Percentiles rank a stretch among this genome's conserved stretches.
phyloP scores from a whole-genome alignment of 2,797 vertebrate genomes.

The Picus viridis region DNA sequence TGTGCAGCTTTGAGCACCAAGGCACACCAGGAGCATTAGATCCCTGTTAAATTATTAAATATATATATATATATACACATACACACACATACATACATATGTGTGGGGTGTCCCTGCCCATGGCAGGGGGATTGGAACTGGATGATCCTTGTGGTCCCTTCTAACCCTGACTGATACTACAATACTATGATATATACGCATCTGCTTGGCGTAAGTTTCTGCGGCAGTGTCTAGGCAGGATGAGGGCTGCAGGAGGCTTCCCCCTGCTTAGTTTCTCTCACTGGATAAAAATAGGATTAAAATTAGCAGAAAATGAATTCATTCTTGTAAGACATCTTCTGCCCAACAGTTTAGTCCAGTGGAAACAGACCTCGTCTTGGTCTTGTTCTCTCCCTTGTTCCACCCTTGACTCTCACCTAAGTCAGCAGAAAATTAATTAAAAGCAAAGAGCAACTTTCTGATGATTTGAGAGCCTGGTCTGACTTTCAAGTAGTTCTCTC shows the following conservation, averaged over 20 bases:
- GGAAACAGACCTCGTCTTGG: neutral
- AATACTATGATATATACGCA: neutral
- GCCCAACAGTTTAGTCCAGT: neutral
- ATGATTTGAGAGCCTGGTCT: neutral
- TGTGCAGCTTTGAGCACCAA: neutral
- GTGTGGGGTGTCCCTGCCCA: no score
- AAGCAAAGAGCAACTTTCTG: rapidly evolving
- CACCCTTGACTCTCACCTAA: neutral
- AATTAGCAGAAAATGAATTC: neutral
- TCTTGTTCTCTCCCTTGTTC: neutral
- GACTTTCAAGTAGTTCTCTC: neutral
- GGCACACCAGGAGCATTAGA: neutral
- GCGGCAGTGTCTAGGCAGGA: neutral
- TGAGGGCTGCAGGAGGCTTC: rapidly evolving
- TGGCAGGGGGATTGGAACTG: no score
- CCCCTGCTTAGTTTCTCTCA: neutral
- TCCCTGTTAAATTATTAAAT: neutral
- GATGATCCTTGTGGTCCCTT: no score
- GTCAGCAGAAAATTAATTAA: neutral
- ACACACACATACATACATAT: no score
- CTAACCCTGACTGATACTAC: no score
- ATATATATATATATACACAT: neutral
- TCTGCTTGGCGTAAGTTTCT: neutral
- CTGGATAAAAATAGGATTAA: neutral
- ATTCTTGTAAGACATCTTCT: neutral